Evolutionary conservation across 2,888 invertebrate genomes (phyloP), one percentile per base, ranked within the genome.

Genomic region (Agrochola lychnidis): DNA sequence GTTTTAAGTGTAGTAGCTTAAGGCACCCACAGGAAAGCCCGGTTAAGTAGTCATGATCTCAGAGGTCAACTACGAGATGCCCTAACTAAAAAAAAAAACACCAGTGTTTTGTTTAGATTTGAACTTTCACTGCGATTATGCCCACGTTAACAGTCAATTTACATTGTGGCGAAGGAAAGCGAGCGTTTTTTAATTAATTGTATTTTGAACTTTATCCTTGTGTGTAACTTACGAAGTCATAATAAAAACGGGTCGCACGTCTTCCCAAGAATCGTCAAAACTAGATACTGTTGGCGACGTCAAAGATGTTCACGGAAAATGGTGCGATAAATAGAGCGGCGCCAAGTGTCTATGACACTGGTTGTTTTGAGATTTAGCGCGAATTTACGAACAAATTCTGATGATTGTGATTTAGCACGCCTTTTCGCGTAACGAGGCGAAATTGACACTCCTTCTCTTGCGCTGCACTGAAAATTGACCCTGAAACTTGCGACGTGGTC

Each of bases 151-250:
- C 19, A 42, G 12, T 76, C 2, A 45, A 36, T 74, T 62, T 42
- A 62, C 19, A 51, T 61, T 42, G 40, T 5, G 19, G 19, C 19
- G 51, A 30, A n/a, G 0, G 4, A 25, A 45, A 40, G 7, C 12
- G 30, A n/a, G 30, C 22, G 0, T 56, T 42, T 42, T 40, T 14
- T 22, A 51, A 61, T 53, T 2, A 25, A 77, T 51, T 14, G 30
- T 7, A 71, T 71, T 72, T 73, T n/a, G 4, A n/a, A 45, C 56
- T 42, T 68, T 53, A 30, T 56, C 0, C 14, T 42, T 72, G 30
- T 16, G 6, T 30, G 9, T 42, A 22, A 53, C 22, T 64, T 64
- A 71, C 36, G 19, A 19, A 48, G 4, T 36, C 16, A 30, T n/a
- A 70, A 61, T 30, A 36, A 70, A 6, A 42, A 22, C 19, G 51